Evolutionary conservation across 2,888 invertebrate species (phyloP).

Genomic region (Stenoptilia bipunctidactyla): DNA sequence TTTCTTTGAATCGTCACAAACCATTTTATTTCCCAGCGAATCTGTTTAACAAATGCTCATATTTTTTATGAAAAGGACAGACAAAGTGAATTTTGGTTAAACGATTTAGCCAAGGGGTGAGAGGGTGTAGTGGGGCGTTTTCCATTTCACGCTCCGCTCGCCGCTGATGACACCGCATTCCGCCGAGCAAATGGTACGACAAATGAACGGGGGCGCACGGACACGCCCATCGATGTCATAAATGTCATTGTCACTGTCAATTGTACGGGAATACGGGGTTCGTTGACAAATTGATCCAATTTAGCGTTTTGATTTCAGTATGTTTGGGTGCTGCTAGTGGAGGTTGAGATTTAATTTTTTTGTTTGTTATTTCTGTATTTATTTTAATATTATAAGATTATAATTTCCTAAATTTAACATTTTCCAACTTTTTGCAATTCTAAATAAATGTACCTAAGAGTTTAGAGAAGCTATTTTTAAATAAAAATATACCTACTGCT

Average conservation of each 20-base stretch:
- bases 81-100: conserved; percentile 57
- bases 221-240: conserved; percentile 63
- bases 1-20: too few relatives aligned
- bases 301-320: conserved; percentile 23
- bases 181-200: conserved; percentile 64
- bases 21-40: too few relatives aligned
- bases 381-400: too few relatives aligned
- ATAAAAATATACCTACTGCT: too few relatives aligned
- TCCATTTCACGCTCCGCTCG: conserved; percentile 68
- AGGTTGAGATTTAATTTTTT: not conserved
- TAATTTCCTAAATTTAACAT: too few relatives aligned
- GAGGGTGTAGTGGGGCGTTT: conserved; percentile 60
- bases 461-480: too few relatives aligned
- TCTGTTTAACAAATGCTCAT: too few relatives aligned
- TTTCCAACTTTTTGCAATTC: too few relatives aligned
- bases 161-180: conserved; percentile 68
- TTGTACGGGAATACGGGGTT: conserved; percentile 6
- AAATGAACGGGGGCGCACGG: conserved; percentile 61
- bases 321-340: not conserved
- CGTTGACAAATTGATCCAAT: conserved; percentile 49
- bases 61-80: conserved; percentile 5
- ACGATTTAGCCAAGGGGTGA: conserved; percentile 37
- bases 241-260: conserved; percentile 32
- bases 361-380: too few relatives aligned
- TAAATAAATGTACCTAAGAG: too few relatives aligned